phyloP scores from a whole-genome alignment of 2,888 invertebrate genomes.

The Stenotaenia linearis region DNA sequence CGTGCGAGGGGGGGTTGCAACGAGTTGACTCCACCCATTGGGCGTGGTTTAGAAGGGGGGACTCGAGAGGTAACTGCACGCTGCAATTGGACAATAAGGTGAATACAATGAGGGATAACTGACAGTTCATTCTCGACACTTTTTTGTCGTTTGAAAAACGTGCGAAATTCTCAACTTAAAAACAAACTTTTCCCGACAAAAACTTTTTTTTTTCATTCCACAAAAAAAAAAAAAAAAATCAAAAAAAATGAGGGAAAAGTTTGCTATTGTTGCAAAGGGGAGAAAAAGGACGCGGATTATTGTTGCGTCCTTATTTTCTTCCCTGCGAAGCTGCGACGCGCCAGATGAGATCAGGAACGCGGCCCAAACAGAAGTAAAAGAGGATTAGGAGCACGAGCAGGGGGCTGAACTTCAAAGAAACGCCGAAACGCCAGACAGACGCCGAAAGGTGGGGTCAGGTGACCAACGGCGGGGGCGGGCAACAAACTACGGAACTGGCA shows the following conservation, averaged over 20 bases:
- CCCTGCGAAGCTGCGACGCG: background rate
- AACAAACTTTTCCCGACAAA: too few species aligned
- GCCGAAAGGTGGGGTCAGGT: slow-evolving; percentile 16
- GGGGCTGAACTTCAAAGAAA: slow-evolving; percentile 2
- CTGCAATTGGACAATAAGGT: background rate
- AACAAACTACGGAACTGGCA: background rate
- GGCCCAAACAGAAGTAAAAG: slow-evolving; percentile 13
- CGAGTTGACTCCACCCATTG: background rate
- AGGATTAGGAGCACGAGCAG: slow-evolving; percentile 26
- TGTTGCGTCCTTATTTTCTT: background rate
- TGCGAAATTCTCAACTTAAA: background rate
- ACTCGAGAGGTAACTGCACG: background rate
- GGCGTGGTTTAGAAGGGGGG: background rate
- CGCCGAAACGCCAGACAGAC: slow-evolving; percentile 18
- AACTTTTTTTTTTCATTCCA: background rate
- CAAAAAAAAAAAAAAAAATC: background rate
- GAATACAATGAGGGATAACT: background rate
- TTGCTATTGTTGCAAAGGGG: background rate
- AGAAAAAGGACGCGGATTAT: background rate
- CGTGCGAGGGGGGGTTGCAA: background rate
- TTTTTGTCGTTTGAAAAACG: background rate
- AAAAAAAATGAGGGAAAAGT: background rate
- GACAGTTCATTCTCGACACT: background rate
- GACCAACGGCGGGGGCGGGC: slow-evolving; percentile 14
- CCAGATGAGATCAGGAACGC: slow-evolving; percentile 24